Evolutionary conservation across 2,888 invertebrate genomes (phyloP).

Genomic region (Ophonus ardosiacus): DNA sequence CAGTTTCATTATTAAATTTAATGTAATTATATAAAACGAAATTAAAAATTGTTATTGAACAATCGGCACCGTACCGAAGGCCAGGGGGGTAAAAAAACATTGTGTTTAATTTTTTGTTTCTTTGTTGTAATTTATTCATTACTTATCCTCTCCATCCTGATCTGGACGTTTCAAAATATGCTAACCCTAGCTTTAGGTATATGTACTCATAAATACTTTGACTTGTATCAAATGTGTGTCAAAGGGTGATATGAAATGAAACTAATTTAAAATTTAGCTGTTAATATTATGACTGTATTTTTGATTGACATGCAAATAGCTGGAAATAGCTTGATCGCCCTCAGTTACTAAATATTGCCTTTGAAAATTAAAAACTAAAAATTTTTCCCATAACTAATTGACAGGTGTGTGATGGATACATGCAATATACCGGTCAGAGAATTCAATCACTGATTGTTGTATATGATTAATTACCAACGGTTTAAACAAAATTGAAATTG

Average conservation of each 20-base stretch:
- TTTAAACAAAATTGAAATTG: conserved; percentile 27
- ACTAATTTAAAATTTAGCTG: not conserved
- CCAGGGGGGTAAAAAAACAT: too few species aligned
- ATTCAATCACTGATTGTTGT: not conserved
- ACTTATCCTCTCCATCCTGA: too few species aligned
- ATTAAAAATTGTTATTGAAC: too few species aligned
- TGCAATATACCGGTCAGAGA: not conserved
- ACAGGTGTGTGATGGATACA: conserved; percentile 3
- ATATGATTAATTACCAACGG: conserved; percentile 4
- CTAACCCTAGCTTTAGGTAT: too few species aligned
- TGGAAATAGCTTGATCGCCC: not conserved
- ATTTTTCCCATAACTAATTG: not conserved
- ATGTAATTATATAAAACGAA: too few species aligned
- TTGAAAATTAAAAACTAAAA: not conserved
- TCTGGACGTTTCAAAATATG: too few species aligned
- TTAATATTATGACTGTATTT: not conserved
- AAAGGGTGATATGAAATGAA: not conserved
- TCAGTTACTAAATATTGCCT: not conserved
- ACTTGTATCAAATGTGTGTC: not conserved
- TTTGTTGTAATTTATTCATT: too few species aligned
- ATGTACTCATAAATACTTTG: too few species aligned
- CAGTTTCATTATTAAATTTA: too few species aligned
- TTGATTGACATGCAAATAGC: not conserved
- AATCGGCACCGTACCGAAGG: too few species aligned
- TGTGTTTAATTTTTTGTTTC: too few species aligned